Evolutionary conservation across 2,888 invertebrate genomes (phyloP).

Genomic region (Amorpha juglandis): DNA sequence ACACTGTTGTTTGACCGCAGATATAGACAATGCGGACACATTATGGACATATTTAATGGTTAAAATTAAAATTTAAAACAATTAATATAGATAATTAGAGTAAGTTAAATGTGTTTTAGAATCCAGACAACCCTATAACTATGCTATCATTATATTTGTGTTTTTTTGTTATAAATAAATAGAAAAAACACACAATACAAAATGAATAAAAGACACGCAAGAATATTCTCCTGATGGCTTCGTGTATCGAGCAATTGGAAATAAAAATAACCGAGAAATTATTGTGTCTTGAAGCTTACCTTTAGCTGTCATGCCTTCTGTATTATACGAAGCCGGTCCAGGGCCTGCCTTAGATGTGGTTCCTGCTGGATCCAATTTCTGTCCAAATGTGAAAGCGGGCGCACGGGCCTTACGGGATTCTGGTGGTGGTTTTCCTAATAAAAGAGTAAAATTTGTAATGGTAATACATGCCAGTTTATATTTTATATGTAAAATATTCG

Average conservation of each 20-base stretch:
- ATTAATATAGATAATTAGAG: no score
- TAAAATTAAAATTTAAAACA: no score
- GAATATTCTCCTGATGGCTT: no score
- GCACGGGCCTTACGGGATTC: slow-evolving; percentile 91
- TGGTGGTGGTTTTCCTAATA: slow-evolving; percentile 88
- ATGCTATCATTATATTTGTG: no score
- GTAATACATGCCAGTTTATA: not conserved
- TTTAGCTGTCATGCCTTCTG: slow-evolving; percentile 92
- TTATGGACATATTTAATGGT: no score
- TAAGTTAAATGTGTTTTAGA: no score
- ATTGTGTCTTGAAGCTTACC: slow-evolving; percentile 74
- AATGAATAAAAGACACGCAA: not conserved
- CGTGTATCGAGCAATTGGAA: no score
- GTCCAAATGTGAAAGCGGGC: slow-evolving; percentile 93
- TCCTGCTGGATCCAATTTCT: slow-evolving; percentile 82
- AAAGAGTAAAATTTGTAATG: not conserved
- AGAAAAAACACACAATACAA: not conserved
- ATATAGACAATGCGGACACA: no score
- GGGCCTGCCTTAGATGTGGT: slow-evolving; percentile 88
- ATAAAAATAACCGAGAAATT: not conserved
- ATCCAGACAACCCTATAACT: no score
- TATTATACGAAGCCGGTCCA: slow-evolving; percentile 95
- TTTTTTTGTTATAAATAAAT: no score
- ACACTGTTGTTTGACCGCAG: no score
- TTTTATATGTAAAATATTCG: not conserved